phyloP scores from a whole-genome alignment of 2,888 invertebrate species.

The Chelonus formosanus region DNA sequence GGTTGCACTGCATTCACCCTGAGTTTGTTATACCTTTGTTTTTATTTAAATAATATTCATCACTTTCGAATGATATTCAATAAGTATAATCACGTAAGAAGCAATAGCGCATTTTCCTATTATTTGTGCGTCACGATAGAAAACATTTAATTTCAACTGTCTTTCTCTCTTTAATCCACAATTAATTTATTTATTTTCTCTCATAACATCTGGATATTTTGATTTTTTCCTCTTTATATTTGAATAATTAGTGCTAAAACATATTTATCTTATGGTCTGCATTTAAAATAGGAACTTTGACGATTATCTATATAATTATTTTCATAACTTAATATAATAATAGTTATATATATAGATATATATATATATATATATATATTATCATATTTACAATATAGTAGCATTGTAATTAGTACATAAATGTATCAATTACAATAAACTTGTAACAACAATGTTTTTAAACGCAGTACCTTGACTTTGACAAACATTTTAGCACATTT shows the following conservation, averaged over 20 bases:
- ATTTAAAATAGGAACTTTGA: constrained; percentile 64
- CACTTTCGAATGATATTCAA: constrained; percentile 15
- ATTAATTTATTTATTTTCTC: too few relatives aligned
- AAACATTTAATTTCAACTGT: constrained; percentile 6
- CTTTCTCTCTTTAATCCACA: constrained; percentile 21
- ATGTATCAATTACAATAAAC: too few relatives aligned
- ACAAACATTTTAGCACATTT: too few relatives aligned
- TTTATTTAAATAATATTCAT: constrained; percentile 13
- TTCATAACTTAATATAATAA: too few relatives aligned
- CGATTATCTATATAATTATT: constrained; percentile 54
- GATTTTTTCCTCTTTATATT: constrained; percentile 13
- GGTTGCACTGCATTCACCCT: constrained; percentile 63
- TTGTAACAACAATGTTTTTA: too few relatives aligned
- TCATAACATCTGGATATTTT: too few relatives aligned
- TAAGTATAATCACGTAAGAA: constrained; percentile 21
- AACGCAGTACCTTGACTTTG: too few relatives aligned
- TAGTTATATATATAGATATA: not conserved
- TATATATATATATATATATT: constrained; percentile 22
- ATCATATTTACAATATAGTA: too few relatives aligned
- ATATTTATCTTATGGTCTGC: constrained; percentile 40
- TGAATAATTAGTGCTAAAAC: not conserved
- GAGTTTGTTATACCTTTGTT: constrained; percentile 32
- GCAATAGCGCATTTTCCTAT: constrained; percentile 17
- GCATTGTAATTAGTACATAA: too few relatives aligned
- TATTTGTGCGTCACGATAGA: constrained; percentile 29